Conservation (phyloP, 2,113 vertebrate genomes). For the Anoura caudifer region DNA sequence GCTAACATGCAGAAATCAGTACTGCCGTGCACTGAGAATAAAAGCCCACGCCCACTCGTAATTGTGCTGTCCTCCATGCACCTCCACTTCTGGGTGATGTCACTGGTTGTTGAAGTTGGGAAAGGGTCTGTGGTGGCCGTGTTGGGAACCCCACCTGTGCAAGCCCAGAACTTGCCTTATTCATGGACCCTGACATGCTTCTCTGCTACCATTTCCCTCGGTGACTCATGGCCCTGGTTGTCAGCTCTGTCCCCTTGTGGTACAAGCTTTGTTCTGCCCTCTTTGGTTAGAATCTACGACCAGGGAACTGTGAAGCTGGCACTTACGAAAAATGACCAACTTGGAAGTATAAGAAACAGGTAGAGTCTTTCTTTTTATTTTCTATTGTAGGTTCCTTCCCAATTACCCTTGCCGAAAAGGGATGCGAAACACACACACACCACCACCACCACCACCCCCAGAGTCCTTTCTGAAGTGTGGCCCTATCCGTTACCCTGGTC, state of each 20-base stretch:
- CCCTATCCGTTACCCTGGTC: neutral
- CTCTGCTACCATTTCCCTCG: neutral
- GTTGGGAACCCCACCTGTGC: accelerated
- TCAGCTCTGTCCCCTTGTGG: neutral
- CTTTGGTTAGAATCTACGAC: neutral
- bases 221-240: accelerated
- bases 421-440: neutral
- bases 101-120: accelerated
- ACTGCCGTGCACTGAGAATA: slow-evolving; percentile 78
- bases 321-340: neutral
- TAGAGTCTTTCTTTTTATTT: neutral
- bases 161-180: neutral
- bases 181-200: neutral
- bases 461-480: neutral
- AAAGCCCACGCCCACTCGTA: slow-evolving; percentile 76
- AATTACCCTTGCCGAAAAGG: neutral
- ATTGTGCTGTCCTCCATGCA: slow-evolving; percentile 55
- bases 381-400: neutral
- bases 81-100: slow-evolving; percentile 30
- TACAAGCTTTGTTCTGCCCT: neutral
- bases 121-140: accelerated
- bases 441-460: accelerated
- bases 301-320: neutral
- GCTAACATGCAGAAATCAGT: slow-evolving; percentile 78
- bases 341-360: neutral